phyloP scores from a whole-genome alignment of 2,888 invertebrate genomes.

The Hecatera dysodea region DNA sequence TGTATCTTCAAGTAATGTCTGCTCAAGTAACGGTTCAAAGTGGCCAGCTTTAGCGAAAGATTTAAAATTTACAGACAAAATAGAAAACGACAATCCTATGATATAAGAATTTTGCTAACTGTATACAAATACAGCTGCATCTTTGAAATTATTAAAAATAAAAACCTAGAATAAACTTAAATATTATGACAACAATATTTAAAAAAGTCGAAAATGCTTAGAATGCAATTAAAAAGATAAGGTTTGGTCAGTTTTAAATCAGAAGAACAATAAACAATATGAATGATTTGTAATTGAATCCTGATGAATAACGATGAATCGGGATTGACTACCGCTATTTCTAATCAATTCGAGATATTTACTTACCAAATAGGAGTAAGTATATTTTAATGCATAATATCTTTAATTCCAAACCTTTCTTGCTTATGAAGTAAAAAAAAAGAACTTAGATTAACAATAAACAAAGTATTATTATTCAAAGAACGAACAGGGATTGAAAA shows the following conservation, averaged over 20 bases:
- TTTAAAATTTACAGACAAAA: constrained; percentile 33
- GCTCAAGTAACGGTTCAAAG: background rate
- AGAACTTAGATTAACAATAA: constrained; percentile 26
- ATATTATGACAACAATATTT: constrained; percentile 23
- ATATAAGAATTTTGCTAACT: background rate
- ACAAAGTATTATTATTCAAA: background rate
- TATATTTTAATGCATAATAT: background rate
- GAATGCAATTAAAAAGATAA: constrained; percentile 2
- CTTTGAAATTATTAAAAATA: constrained; percentile 1
- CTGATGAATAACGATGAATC: background rate
- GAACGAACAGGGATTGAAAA: constrained; percentile 18
- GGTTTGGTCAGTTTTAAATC: background rate
- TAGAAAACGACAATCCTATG: constrained; percentile 3
- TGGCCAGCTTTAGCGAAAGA: constrained; percentile 1
- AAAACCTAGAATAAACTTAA: constrained; percentile 7
- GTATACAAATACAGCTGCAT: constrained; percentile 12
- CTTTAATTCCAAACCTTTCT: constrained; percentile 9
- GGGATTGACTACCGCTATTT: background rate
- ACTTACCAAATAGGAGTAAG: background rate
- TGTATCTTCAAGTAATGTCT: background rate
- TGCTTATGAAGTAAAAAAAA: background rate
- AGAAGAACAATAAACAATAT: constrained; percentile 2
- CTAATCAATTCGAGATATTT: background rate
- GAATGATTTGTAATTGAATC: background rate
- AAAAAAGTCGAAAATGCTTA: constrained; percentile 28